A percentile compares a stretch with the other conserved stretches of the same genome.
Evolutionary conservation across 1,140 invertebrate species (phyloP).

Genomic region (Lamellibrachia luymesi): DNA sequence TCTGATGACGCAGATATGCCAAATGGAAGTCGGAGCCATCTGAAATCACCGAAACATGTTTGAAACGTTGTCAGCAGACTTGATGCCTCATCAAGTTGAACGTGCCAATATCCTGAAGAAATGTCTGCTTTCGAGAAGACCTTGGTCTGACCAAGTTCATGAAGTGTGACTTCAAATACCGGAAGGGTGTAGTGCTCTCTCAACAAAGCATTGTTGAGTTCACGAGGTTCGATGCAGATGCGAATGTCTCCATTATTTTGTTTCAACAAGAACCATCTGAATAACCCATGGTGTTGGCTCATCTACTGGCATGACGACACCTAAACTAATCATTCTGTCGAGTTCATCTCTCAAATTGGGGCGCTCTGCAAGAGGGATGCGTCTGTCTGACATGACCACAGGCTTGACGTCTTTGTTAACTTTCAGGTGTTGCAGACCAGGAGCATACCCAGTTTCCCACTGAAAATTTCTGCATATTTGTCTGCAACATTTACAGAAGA

Average conservation of each 20-base stretch:
- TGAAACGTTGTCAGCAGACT: too few relatives aligned
- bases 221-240: constrained; percentile 36
- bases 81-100: not conserved
- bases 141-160: constrained; percentile 30
- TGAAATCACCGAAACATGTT: not conserved
- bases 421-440: constrained; percentile 17
- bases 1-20: constrained; percentile 46
- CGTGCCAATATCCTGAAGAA: constrained; percentile 35
- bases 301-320: constrained; percentile 26
- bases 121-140: constrained; percentile 37
- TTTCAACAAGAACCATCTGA: constrained; percentile 34
- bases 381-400: constrained; percentile 10
- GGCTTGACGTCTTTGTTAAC: constrained; percentile 23
- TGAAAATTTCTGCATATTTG: constrained; percentile 13
- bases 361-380: not conserved
- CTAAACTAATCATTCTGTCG: constrained; percentile 21
- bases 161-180: constrained; percentile 36
- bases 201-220: constrained; percentile 33
- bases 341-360: constrained; percentile 28
- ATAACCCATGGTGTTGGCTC: constrained; percentile 26
- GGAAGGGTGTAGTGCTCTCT: constrained; percentile 32
- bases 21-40: constrained; percentile 30
- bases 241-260: constrained; percentile 28
- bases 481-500: not conserved
- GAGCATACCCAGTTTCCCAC: constrained; percentile 18